A percentile compares a stretch with the other conserved stretches of the same genome.
phyloP scores from a whole-genome alignment of 2,797 vertebrate species.

The Acanthurus lineatus region DNA sequence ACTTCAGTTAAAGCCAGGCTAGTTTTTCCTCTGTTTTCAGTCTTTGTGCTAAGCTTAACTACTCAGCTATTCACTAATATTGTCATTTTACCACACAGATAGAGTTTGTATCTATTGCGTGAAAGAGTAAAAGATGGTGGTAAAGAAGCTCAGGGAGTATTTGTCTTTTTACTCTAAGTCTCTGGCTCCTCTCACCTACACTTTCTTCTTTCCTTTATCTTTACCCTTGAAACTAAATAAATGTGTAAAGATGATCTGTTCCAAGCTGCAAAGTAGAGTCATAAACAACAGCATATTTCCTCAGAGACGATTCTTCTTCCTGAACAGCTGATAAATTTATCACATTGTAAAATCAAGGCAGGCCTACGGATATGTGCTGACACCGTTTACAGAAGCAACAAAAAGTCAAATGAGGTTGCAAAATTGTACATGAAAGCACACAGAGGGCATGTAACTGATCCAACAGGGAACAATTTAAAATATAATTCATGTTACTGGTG shows the following conservation, averaged over 20 bases:
- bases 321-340: conserved; percentile 17
- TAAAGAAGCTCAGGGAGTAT: background rate
- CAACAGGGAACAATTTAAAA: background rate
- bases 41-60: too few relatives aligned
- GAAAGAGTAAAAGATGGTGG: too few relatives aligned
- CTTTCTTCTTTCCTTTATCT: background rate
- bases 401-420: background rate
- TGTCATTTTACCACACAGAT: too few relatives aligned
- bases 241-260: background rate
- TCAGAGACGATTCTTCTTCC: background rate
- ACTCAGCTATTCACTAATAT: too few relatives aligned
- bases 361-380: conserved; percentile 3
- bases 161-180: too few relatives aligned
- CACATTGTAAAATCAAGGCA: background rate
- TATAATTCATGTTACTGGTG: background rate
- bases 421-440: background rate
- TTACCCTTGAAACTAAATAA: conserved; percentile 15
- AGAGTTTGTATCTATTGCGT: too few relatives aligned
- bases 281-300: conserved; percentile 13
- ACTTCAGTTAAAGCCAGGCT: too few relatives aligned
- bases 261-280: background rate
- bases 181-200: background rate
- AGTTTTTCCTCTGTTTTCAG: too few relatives aligned
- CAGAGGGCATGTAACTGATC: background rate
- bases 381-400: background rate